Conservation (phyloP, 2,888 invertebrate genomes). For the Cataglyphis livida region DNA sequence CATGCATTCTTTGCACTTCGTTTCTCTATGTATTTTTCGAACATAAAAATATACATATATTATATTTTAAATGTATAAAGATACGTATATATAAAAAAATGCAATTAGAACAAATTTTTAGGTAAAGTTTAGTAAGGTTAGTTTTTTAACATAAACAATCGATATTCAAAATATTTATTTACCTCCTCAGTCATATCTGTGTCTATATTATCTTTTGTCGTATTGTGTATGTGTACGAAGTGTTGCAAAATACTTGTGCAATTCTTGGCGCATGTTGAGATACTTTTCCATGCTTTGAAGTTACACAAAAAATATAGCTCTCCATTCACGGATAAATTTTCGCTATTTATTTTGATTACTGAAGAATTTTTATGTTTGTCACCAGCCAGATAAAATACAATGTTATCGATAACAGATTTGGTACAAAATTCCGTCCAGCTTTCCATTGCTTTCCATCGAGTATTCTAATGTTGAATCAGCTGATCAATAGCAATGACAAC, state of each 20-base stretch:
- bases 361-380: constrained; percentile 56
- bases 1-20: background rate
- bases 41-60: background rate
- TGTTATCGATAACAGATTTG: constrained; percentile 61
- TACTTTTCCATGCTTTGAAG: constrained; percentile 87
- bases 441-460: constrained; percentile 64
- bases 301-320: constrained; percentile 89
- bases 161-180: constrained; percentile 50
- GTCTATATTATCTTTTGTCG: constrained; percentile 52
- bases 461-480: background rate
- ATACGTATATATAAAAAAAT: background rate
- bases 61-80: background rate
- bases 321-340: constrained; percentile 87
- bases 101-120: background rate
- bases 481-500: background rate
- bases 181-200: constrained; percentile 74
- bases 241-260: constrained; percentile 78
- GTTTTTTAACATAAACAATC: background rate
- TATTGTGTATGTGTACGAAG: constrained; percentile 68
- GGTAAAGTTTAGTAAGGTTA: background rate
- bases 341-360: constrained; percentile 88
- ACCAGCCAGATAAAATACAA: constrained; percentile 73
- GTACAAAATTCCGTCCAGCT: constrained; percentile 43
- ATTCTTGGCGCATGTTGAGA: constrained; percentile 72
- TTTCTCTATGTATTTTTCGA: background rate